Conservation (phyloP, 2,888 invertebrate species). For the Andrena chrysosceles region DNA sequence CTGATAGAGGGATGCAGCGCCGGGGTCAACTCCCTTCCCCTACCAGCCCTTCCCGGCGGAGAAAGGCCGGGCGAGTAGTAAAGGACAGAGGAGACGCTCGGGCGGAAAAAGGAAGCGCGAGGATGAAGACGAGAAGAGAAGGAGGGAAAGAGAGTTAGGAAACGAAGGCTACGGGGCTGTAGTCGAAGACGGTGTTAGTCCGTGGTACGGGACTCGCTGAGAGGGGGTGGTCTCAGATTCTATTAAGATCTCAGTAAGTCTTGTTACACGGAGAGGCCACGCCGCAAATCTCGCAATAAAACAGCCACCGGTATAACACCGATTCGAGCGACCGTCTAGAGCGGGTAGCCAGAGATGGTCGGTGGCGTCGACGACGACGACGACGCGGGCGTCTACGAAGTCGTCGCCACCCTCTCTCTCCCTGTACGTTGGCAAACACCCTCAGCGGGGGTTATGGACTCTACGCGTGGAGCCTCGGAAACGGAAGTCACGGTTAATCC, state of each 20-base stretch:
- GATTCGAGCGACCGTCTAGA: conserved; percentile 68
- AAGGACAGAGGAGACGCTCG: conserved; percentile 26
- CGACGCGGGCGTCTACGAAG: conserved; percentile 37
- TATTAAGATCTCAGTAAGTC: conserved; percentile 85
- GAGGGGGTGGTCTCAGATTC: conserved; percentile 82
- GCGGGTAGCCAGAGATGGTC: conserved; percentile 44
- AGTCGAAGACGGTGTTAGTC: conserved; percentile 65
- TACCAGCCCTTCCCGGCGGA: conserved; percentile 41
- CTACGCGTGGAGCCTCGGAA: conserved; percentile 53
- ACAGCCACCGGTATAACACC: conserved; percentile 83
- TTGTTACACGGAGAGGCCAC: conserved; percentile 83
- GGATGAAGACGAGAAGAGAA: conserved; percentile 17
- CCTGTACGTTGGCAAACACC: conserved; percentile 61
- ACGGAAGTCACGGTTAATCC: conserved; percentile 67
- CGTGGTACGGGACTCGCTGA: conserved; percentile 65
- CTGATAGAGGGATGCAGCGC: conserved; percentile 75
- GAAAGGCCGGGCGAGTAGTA: conserved; percentile 27
- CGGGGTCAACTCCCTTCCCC: conserved; percentile 72
- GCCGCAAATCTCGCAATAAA: conserved; percentile 85
- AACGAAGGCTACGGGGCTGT: conserved; percentile 56
- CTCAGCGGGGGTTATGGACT: conserved; percentile 39
- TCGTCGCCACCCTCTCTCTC: conserved; percentile 51
- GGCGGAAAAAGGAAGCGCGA: conserved; percentile 48
- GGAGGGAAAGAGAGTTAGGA: conserved; percentile 46
- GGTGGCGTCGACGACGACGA: conserved; percentile 35